These are phyloP conservation scores for Sceloporus undulatus DNA, from an alignment of 2,113 vertebrate species.

Conservation along the genomic window DNA sequence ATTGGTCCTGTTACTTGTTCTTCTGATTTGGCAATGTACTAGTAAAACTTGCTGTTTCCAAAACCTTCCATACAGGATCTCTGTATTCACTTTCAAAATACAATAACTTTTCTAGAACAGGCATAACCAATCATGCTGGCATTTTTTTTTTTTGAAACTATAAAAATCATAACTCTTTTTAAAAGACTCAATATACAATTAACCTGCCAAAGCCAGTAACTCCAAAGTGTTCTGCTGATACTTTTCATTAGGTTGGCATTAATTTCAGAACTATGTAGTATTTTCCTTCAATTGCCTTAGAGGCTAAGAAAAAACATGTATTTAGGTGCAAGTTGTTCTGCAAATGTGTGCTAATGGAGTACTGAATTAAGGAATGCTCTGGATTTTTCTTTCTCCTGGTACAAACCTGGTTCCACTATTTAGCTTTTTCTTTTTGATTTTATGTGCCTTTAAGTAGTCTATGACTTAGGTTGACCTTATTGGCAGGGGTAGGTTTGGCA, in stretches of 20 bases:
- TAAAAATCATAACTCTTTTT: background rate
- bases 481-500: too few relatives aligned
- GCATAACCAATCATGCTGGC: background rate
- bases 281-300: background rate
- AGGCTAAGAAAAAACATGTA: background rate
- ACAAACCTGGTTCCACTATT: background rate
- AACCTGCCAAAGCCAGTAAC: background rate
- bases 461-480: too few relatives aligned
- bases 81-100: background rate
- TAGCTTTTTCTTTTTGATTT: background rate
- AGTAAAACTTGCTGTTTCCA: background rate
- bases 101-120: constrained; percentile 5
- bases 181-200: background rate
- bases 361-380: too few relatives aligned
- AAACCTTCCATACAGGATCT: background rate
- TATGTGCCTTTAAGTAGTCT: too few relatives aligned
- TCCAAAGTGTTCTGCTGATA: background rate
- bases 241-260: background rate
- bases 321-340: background rate
- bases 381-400: background rate
- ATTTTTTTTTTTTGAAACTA: background rate
- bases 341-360: background rate
- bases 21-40: constrained; percentile 11
- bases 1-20: background rate
- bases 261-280: background rate